phyloP scores from a whole-genome alignment of 1,140 invertebrate species.

The Saccostrea echinata region DNA sequence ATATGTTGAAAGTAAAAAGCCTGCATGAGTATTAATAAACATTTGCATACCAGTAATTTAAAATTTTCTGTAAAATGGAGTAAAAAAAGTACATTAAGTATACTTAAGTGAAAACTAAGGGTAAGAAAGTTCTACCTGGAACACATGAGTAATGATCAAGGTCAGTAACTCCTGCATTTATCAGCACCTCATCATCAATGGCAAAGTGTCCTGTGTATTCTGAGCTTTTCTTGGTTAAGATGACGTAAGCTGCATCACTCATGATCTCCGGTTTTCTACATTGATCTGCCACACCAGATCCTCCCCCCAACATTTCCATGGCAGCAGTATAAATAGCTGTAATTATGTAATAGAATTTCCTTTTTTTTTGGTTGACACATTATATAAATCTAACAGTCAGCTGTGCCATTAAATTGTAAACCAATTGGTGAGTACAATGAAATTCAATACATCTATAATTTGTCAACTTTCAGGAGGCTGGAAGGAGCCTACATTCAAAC shows the following conservation, averaged over 20 bases:
- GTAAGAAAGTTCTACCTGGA: conserved; percentile 67
- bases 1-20: not conserved
- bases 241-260: conserved; percentile 94
- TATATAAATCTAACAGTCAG: no score
- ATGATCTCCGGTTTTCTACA: conserved; percentile 95
- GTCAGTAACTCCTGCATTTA: conserved; percentile 89
- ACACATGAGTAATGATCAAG: conserved; percentile 89
- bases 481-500: no score
- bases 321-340: conserved; percentile 96
- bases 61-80: not conserved
- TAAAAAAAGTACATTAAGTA: not conserved
- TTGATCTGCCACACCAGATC: conserved; percentile 83
- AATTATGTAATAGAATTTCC: conserved; percentile 58
- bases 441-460: no score
- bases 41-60: not conserved
- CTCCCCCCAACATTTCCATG: conserved; percentile 94
- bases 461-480: no score
- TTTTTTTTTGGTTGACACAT: no score
- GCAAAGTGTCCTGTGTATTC: conserved; percentile 93
- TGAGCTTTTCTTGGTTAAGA: conserved; percentile 90
- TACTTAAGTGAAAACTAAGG: not conserved
- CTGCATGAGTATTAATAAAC: not conserved
- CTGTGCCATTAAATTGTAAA: no score
- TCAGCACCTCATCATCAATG: conserved; percentile 95
- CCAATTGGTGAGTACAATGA: no score